A percentile compares a stretch with the other conserved stretches of the same genome.
These are phyloP conservation scores for Zoanthus sansibaricus DNA, from an alignment of 92 coral and sea anemone genomes.

Conservation along the genomic window DNA sequence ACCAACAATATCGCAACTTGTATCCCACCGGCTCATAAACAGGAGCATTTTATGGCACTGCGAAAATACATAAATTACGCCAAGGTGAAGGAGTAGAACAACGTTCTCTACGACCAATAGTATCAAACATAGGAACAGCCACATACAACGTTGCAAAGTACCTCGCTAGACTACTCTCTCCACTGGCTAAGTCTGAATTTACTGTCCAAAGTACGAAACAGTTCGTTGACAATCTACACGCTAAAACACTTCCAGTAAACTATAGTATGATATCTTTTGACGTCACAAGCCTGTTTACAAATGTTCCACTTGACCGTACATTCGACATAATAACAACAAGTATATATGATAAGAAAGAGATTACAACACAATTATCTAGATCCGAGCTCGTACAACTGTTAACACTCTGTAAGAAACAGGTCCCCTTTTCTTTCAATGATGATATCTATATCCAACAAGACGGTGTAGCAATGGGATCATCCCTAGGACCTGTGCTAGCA, in stretches of 20 bases:
- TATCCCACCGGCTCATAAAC: slow-evolving; percentile 26
- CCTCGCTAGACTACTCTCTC: background rate
- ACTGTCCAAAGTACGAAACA: background rate
- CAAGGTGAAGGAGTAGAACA: background rate
- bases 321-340: background rate
- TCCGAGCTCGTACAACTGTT: background rate
- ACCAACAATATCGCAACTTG: background rate
- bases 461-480: slow-evolving; percentile 40
- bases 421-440: background rate
- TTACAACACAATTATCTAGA: background rate
- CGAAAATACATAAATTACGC: background rate
- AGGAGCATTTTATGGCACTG: slow-evolving; percentile 5
- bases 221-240: background rate
- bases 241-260: background rate
- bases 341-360: background rate
- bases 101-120: background rate
- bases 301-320: background rate
- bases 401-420: slow-evolving; percentile 4
- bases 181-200: background rate
- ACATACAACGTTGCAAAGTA: background rate
- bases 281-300: background rate
- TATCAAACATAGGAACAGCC: slow-evolving; percentile 10
- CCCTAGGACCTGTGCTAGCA: slow-evolving; percentile 43
- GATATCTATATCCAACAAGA: slow-evolving; percentile 5
- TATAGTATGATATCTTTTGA: background rate